Evolutionary conservation across 2,113 vertebrate genomes (phyloP).

Genomic region (Copsychus sechellarum): DNA sequence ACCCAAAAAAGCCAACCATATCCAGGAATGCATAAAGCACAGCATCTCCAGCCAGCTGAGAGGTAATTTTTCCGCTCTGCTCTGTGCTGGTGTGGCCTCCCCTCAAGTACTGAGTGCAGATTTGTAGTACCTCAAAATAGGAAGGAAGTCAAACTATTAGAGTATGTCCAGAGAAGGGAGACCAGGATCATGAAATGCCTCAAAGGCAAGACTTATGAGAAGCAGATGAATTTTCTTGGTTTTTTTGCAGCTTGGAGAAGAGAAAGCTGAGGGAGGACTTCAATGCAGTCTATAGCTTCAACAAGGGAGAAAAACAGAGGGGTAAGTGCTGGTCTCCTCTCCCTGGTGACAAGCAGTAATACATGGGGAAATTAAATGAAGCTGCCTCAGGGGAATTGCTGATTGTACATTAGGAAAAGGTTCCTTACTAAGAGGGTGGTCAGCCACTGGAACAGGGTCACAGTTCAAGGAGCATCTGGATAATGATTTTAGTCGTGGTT

Average conservation of each 20-base stretch:
- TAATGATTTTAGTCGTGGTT: rapidly evolving
- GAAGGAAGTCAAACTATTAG: neutral
- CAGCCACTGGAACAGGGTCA: neutral
- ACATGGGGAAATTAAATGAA: neutral
- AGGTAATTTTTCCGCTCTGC: neutral
- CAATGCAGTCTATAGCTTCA: neutral
- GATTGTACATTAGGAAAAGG: neutral
- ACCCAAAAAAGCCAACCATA: neutral
- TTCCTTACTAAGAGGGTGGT: neutral
- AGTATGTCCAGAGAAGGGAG: neutral
- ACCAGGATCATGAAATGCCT: neutral
- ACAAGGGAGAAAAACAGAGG: neutral
- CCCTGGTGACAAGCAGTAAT: neutral
- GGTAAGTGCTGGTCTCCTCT: neutral
- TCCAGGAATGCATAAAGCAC: neutral
- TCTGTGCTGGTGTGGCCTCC: neutral
- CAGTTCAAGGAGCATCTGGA: neutral
- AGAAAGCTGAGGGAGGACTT: neutral
- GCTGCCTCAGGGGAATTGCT: neutral
- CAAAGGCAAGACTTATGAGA: neutral
- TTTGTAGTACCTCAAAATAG: neutral
- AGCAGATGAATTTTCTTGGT: neutral
- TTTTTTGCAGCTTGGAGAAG: neutral
- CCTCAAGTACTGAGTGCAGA: neutral
- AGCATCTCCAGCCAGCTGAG: neutral